These are phyloP conservation scores for Sapayoa aenigma DNA, from an alignment of 2,113 vertebrate species.

Conservation along the genomic window DNA sequence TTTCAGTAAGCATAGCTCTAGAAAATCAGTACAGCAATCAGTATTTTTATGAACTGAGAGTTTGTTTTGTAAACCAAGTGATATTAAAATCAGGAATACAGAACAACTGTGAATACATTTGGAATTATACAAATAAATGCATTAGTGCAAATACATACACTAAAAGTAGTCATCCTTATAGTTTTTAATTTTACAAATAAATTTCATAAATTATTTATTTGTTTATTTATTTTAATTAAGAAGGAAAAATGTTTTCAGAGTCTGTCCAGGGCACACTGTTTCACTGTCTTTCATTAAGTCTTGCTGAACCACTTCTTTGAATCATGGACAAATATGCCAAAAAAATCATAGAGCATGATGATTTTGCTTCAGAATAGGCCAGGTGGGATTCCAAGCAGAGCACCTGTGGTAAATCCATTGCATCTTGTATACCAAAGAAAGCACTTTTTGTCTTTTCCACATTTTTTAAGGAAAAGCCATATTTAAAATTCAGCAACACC, in stretches of 20 bases:
- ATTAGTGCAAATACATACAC: neutral
- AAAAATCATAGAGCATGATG: neutral
- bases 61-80: no score
- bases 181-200: neutral
- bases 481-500: neutral
- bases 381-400: neutral
- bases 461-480: neutral
- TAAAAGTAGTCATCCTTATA: neutral
- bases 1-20: neutral
- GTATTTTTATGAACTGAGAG: no score
- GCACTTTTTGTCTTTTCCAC: neutral
- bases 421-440: neutral
- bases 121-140: neutral
- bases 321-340: neutral
- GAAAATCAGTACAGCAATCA: neutral
- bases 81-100: neutral
- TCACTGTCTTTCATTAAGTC: neutral
- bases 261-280: neutral
- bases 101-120: neutral
- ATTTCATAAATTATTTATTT: neutral
- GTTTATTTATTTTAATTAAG: neutral
- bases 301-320: neutral
- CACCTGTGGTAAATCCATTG: neutral
- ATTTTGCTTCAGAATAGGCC: neutral
- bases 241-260: neutral